phyloP scores from a whole-genome alignment of 2,113 vertebrate genomes.

The Mirza zaza region DNA sequence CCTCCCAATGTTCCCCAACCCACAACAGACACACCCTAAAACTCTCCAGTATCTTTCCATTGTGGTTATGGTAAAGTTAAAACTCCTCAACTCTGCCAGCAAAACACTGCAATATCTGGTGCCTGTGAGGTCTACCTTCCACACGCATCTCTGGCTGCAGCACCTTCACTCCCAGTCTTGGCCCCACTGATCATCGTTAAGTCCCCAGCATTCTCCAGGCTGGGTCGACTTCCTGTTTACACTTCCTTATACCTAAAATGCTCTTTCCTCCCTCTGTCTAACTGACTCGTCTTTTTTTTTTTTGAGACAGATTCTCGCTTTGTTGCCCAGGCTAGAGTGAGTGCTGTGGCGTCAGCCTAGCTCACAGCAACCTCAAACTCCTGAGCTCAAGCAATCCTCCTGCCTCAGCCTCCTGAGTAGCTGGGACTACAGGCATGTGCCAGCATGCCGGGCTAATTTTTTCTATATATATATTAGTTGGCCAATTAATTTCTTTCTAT shows the following conservation, averaged over 20 bases:
- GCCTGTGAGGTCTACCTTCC: neutral
- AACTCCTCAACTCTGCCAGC: neutral
- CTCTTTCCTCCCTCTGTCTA: neutral
- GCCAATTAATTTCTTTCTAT: no score
- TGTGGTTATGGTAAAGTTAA: neutral
- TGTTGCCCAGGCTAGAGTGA: no score
- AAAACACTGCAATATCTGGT: neutral
- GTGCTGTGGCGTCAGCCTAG: no score
- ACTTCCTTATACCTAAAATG: neutral
- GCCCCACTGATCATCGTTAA: neutral
- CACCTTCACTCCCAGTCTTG: neutral
- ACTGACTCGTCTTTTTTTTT: no score
- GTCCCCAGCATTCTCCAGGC: no score
- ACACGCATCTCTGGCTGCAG: accelerated
- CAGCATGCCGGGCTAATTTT: no score
- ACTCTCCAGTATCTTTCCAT: neutral
- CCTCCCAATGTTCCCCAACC: neutral
- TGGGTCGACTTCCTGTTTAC: neutral
- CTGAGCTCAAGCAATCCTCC: no score
- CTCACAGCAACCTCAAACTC: no score
- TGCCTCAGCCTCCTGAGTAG: no score
- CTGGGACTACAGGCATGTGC: no score
- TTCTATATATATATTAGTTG: no score
- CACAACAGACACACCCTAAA: neutral
- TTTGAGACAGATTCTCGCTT: no score